Base-by-base conservation (phyloP, 2,888 invertebrate species). In the Netelia inedita region DNA sequence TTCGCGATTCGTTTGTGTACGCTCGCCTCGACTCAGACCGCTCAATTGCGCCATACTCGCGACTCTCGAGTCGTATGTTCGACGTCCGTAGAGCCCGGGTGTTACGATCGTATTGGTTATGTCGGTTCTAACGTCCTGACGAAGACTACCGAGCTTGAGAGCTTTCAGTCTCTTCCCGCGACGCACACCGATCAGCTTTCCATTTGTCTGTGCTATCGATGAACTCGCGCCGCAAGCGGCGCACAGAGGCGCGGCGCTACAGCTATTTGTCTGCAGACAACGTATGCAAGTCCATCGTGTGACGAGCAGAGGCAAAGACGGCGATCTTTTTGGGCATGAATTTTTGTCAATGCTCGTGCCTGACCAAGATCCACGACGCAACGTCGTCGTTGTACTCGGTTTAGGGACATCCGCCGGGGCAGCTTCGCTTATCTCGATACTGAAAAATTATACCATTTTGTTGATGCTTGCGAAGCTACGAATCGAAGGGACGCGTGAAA, bases 201-300 rank as follows among this genome's bases (percentile, higher is more conserved):
- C 92, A 82, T 92, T 91, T 21, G 89, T 91, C 81, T 92, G 89
- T 5, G 91, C 90, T 87, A 92, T 92, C n/a, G 90, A 90, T 21
- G 92, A 92, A 88, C 91, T 92, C 0, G 96, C 95, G 89, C 97
- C 95, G 89, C 97, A 97, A 5, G 97, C 96, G 89, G 96, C 96
- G 93, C 97, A 97, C 87, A 96, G 94, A 0, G 95, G 95, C 79
- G 95, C 94, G 21, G 95, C 95, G 9, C 95, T 95, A 88, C 92
- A 92, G 86, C 95, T 95, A 94, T 97, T 97, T 86, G 96, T 95
- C 75, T 97, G 94, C 1, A 97, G 96, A 92, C 97, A 97, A 88
- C 96, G 95, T 88, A 95, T 95, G 91, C 97, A 97, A 10, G 96
- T 95, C 97, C 97, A 97, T 88, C 89, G 91, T 14, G 89, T 91